Evolutionary conservation across 2,113 vertebrate genomes (phyloP).

Genomic region (Tyrannus savana): DNA sequence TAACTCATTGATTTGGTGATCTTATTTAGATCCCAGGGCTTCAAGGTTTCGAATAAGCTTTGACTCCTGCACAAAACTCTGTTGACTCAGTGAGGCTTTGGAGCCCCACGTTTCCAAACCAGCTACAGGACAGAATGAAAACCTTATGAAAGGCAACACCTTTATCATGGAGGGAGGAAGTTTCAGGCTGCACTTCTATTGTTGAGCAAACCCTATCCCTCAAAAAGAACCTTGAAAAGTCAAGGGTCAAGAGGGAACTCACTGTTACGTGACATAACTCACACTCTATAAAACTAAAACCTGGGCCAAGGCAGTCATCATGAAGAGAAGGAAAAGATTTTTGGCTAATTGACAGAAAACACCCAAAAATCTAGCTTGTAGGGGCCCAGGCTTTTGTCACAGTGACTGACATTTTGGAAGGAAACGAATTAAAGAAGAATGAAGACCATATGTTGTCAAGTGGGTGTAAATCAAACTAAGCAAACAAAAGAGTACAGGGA

Average conservation of each 20-base stretch:
- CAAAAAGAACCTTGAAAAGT: background rate
- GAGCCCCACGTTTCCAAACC: background rate
- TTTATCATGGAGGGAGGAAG: background rate
- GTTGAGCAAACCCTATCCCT: background rate
- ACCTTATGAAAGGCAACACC: background rate
- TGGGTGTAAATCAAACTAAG: constrained; percentile 15
- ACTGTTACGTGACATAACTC: background rate
- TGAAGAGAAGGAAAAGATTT: background rate
- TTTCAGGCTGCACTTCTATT: background rate
- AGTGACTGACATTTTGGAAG: constrained; percentile 8
- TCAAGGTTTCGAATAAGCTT: background rate
- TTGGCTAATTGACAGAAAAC: background rate
- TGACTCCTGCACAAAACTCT: background rate
- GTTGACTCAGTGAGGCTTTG: background rate
- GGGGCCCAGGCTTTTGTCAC: background rate
- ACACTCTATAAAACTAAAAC: background rate
- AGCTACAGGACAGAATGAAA: background rate
- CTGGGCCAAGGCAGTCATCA: background rate
- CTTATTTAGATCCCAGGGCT: background rate
- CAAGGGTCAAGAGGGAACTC: background rate
- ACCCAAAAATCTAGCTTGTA: background rate
- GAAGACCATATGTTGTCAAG: constrained; percentile 18
- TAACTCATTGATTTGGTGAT: background rate
- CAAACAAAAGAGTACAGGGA: constrained; percentile 1
- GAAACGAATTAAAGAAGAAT: constrained; percentile 3